These are phyloP conservation scores for Psittacula echo DNA, from an alignment of 2,797 vertebrate genomes.

Conservation along the genomic window DNA sequence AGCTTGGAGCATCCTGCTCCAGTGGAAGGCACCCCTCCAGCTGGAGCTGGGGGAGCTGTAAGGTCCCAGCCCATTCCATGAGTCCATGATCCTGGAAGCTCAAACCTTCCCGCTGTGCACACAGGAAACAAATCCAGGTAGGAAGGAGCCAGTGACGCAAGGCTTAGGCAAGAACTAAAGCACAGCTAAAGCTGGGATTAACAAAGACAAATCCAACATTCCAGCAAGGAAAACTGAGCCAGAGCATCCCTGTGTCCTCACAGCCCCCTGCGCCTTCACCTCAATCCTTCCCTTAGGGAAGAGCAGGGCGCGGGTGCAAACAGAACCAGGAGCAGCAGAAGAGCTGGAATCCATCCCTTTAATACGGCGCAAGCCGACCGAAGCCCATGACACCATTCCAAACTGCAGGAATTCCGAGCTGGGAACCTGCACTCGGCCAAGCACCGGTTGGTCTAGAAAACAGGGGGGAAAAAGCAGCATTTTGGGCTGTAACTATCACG, in stretches of 20 bases:
- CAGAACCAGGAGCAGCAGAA: not conserved
- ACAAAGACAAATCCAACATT: not conserved
- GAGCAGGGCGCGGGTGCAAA: not conserved
- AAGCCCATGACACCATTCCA: not conserved
- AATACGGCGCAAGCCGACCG: fast-evolving
- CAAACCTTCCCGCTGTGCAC: fast-evolving
- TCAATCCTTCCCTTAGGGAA: not conserved
- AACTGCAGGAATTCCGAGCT: fast-evolving
- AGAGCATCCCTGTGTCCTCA: not conserved
- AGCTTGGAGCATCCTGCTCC: not conserved
- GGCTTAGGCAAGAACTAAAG: not conserved
- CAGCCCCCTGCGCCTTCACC: not conserved
- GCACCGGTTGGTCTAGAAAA: not conserved
- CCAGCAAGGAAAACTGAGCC: not conserved
- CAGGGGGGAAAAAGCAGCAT: not conserved
- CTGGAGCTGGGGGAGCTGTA: not conserved
- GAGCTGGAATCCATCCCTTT: not conserved
- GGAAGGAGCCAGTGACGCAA: fast-evolving
- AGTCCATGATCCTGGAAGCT: not conserved
- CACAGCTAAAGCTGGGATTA: fast-evolving
- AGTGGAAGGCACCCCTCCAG: not conserved
- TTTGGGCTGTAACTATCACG: not conserved
- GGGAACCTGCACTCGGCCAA: not conserved
- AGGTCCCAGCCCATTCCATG: not conserved
- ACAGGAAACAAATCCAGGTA: not conserved